phyloP scores from a whole-genome alignment of 2,888 invertebrate species.

The Eupeodes latifasciatus region DNA sequence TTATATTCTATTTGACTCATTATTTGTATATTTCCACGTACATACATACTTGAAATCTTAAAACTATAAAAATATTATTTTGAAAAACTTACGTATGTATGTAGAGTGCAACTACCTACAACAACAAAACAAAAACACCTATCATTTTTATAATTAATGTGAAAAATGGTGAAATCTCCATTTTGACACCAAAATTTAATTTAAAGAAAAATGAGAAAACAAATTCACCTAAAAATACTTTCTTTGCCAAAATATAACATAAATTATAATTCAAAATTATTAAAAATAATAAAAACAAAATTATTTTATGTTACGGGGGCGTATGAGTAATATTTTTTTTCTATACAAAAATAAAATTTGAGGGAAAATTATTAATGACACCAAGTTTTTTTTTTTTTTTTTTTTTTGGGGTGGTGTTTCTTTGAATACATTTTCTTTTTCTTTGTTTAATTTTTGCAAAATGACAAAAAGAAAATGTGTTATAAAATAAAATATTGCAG shows the following conservation, averaged over 20 bases:
- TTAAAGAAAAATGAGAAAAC: background rate
- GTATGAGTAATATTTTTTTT: constrained; percentile 38
- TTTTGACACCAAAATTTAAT: background rate
- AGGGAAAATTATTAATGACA: constrained; percentile 28
- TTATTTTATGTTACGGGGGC: constrained; percentile 24
- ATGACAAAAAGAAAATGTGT: background rate
- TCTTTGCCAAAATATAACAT: constrained; percentile 14
- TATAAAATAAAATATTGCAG: background rate
- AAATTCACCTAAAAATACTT: background rate
- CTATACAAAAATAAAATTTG: background rate
- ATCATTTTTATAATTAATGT: background rate
- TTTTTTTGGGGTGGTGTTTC: background rate
- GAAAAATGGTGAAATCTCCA: background rate
- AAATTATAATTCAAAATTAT: constrained; percentile 17
- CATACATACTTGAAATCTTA: too few species aligned
- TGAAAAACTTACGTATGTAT: too few species aligned
- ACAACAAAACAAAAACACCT: background rate
- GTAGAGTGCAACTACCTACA: too few species aligned
- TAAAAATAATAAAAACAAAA: background rate
- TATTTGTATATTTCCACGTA: too few species aligned
- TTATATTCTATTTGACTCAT: too few species aligned
- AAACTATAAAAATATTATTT: too few species aligned
- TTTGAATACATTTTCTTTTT: background rate
- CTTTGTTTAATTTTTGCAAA: background rate
- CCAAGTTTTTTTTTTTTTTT: background rate